Evolutionary conservation across 1,140 invertebrate species (phyloP).

Genomic region (Dendroctonus ponderosae): DNA sequence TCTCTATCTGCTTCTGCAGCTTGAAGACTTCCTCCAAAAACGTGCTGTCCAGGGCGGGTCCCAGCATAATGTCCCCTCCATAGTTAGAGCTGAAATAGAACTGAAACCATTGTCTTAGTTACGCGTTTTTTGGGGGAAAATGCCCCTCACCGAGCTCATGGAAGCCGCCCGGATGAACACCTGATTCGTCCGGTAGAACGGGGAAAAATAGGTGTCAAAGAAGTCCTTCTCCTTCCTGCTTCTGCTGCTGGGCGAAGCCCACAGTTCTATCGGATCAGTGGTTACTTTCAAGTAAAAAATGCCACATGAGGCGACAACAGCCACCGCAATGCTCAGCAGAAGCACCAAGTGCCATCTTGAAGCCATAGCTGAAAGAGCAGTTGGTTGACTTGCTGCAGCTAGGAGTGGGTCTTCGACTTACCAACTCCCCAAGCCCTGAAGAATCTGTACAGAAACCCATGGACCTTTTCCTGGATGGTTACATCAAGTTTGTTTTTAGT

Average conservation of each 20-base stretch:
- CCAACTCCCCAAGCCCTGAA: conserved; percentile 57
- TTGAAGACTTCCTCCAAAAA: conserved; percentile 68
- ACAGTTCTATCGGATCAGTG: conserved; percentile 85
- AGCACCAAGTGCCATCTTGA: conserved; percentile 62
- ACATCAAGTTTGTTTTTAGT: too few relatives aligned
- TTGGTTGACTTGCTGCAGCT: not conserved
- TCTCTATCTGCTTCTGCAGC: conserved; percentile 61
- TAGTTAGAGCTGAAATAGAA: conserved; percentile 38
- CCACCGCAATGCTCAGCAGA: conserved; percentile 57
- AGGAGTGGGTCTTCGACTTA: conserved; percentile 1
- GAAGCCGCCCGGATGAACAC: conserved; percentile 67
- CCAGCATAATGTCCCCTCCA: conserved; percentile 52
- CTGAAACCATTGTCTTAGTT: conserved; percentile 8
- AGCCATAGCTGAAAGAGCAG: conserved; percentile 58
- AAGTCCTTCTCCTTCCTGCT: conserved; percentile 79
- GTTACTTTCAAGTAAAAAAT: conserved; percentile 66
- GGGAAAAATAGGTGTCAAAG: conserved; percentile 79
- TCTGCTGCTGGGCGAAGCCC: conserved; percentile 75
- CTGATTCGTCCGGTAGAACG: conserved; percentile 91
- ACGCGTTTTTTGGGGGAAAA: not conserved
- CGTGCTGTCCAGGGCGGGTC: conserved; percentile 66
- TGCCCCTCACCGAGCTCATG: conserved; percentile 50
- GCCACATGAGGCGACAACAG: conserved; percentile 63
- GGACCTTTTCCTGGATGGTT: conserved; percentile 43
- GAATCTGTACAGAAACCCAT: conserved; percentile 53